These are phyloP conservation scores for Sebastes kiyomatsui DNA, from an alignment of 2,797 vertebrate species.

Conservation along the genomic window DNA sequence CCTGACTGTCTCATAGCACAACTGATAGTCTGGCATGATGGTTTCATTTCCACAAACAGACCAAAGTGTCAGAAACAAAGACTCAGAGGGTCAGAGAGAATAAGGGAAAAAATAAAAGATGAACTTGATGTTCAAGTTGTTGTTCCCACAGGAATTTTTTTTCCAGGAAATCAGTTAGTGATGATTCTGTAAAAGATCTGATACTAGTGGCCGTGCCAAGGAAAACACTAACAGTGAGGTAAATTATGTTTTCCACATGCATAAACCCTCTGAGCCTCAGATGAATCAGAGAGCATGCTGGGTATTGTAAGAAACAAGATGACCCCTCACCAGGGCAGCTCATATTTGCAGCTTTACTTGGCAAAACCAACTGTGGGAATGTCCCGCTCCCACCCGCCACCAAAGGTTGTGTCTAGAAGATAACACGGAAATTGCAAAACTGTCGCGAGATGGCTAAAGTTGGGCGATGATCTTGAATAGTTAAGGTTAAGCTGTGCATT, in stretches of 20 bases:
- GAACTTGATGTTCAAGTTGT: not conserved
- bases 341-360: not conserved
- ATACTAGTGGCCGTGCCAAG: not conserved
- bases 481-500: too few species aligned
- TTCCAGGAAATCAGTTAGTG: not conserved
- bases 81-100: not conserved
- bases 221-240: not conserved
- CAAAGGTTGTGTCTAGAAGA: too few species aligned
- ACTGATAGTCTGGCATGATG: not conserved
- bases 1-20: conserved; percentile 9
- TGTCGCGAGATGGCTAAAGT: too few species aligned
- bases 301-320: conserved; percentile 5
- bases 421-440: not conserved
- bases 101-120: not conserved
- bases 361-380: conserved; percentile 4
- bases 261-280: not conserved
- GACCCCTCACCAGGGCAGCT: not conserved
- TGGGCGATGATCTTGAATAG: too few species aligned
- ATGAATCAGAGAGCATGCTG: conserved; percentile 34
- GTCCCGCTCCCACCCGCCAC: not conserved
- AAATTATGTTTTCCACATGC: not conserved
- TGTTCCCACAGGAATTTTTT: not conserved
- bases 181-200: not conserved
- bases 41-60: conserved; percentile 47
- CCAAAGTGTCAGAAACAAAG: not conserved